phyloP scores from a whole-genome alignment of 2,113 vertebrate genomes.

The Lucifuga dentata region DNA sequence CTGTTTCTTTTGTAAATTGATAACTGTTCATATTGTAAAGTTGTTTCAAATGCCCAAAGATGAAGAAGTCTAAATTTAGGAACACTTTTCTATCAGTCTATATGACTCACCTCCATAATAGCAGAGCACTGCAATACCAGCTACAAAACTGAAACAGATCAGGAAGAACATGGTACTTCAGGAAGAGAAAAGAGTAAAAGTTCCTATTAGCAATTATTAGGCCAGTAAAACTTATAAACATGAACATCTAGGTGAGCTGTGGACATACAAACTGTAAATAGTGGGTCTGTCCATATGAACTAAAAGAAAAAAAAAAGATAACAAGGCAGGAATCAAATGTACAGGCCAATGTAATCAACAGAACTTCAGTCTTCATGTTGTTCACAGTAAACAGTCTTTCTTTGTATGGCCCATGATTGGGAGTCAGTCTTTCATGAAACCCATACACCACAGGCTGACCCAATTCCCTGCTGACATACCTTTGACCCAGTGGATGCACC shows the following conservation, averaged over 20 bases:
- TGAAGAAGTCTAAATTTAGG: not conserved
- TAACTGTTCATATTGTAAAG: not conserved
- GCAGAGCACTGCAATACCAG: constrained; percentile 88
- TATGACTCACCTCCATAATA: constrained; percentile 87
- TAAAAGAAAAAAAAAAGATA: too few relatives aligned
- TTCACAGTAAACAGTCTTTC: constrained; percentile 4
- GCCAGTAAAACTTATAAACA: not conserved
- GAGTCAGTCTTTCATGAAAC: constrained; percentile 27
- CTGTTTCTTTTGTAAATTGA: not conserved
- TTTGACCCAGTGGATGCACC: constrained; percentile 56
- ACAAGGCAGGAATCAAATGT: too few relatives aligned
- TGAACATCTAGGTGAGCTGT: too few relatives aligned
- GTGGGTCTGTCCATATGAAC: accelerated
- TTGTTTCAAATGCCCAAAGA: too few relatives aligned
- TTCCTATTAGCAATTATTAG: not conserved
- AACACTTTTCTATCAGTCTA: not conserved
- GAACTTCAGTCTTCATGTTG: not conserved
- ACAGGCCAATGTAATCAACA: too few relatives aligned
- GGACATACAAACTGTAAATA: not conserved
- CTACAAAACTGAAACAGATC: constrained; percentile 88
- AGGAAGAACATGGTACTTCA: constrained; percentile 90
- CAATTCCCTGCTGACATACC: constrained; percentile 48
- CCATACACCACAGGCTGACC: constrained; percentile 43
- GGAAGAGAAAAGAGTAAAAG: constrained; percentile 1
- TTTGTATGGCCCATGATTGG: not conserved